Evolutionary conservation across 1,140 invertebrate genomes (phyloP), one percentile per base, ranked within the genome.

Genomic region (Saccostrea cuccullata): DNA sequence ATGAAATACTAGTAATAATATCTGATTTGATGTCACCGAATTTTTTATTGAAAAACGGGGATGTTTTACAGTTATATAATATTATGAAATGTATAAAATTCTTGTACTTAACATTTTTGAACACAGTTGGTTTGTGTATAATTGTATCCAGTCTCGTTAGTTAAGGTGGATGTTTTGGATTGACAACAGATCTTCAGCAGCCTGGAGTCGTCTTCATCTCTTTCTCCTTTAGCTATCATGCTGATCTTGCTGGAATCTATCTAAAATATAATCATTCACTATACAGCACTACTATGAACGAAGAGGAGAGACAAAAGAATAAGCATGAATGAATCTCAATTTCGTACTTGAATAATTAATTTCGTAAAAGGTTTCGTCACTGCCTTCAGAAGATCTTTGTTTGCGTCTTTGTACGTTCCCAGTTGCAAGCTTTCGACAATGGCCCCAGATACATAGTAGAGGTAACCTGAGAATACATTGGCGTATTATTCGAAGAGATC

Each of bases 281-380:
- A 47, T 47, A 47, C n/a, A n/a, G n/a, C n/a, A n/a, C 47, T 47
- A 5, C 47, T 47, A 47, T 47, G 5, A 47, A 47, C 9, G 6
- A 47, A 47, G 2, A 36, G 30, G 30, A 1, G 47, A 8, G 9
- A 8, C 47, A 47, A 2, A 47, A 47, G 9, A 47, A 47, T 47
- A 8, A 47, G 47, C 5, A 47, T 47, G 5, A 47, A 47, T 47
- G 47, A 47, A 47, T 47, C 47, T 47, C 5, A 47, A 47, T 47
- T 47, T 88, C 85, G 85, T 92, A 96, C 94, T 93, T 96, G 93
- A 70, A 96, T 94, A 82, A 96, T 95, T 20, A 95, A 88, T 15
- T 94, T 91, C 15, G 95, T 95, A 84, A 96, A 94, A 2, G 96
- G 96, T 87, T 95, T 95, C 0, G 96, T 96, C 8, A 96, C 91